These are phyloP conservation scores for Cepphus grylle DNA, from an alignment of 2,113 vertebrate species.

Conservation along the genomic window DNA sequence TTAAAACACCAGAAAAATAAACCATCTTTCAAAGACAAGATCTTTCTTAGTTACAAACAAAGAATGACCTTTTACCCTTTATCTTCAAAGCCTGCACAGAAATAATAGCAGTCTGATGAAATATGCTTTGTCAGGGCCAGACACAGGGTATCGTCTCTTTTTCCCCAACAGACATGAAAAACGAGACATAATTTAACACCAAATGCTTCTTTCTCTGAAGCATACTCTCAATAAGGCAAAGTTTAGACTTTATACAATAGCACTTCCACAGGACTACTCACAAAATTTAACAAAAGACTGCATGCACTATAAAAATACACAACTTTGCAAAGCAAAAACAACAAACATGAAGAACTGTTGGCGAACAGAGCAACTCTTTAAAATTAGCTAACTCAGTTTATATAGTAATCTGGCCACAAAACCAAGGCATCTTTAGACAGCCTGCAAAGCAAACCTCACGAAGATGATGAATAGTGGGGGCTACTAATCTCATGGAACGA, in stretches of 20 bases:
- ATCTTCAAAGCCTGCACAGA: slow-evolving; percentile 42
- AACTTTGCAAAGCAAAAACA: neutral
- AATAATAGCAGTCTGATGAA: slow-evolving; percentile 33
- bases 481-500: neutral
- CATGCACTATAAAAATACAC: neutral
- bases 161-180: neutral
- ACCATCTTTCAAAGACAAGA: neutral
- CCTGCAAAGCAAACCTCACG: neutral
- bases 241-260: neutral
- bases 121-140: slow-evolving; percentile 40
- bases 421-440: neutral
- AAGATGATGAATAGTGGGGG: neutral
- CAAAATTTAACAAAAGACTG: neutral
- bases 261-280: neutral
- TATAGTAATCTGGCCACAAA: neutral
- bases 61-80: slow-evolving; percentile 42
- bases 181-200: neutral
- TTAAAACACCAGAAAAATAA: neutral
- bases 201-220: neutral
- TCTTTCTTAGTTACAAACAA: slow-evolving; percentile 20
- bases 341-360: neutral
- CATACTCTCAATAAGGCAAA: neutral
- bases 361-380: neutral
- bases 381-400: neutral
- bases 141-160: neutral